Evolutionary conservation across 2,797 vertebrate genomes (phyloP), one percentile per base, ranked within the genome.

Genomic region (Periparus ater): DNA sequence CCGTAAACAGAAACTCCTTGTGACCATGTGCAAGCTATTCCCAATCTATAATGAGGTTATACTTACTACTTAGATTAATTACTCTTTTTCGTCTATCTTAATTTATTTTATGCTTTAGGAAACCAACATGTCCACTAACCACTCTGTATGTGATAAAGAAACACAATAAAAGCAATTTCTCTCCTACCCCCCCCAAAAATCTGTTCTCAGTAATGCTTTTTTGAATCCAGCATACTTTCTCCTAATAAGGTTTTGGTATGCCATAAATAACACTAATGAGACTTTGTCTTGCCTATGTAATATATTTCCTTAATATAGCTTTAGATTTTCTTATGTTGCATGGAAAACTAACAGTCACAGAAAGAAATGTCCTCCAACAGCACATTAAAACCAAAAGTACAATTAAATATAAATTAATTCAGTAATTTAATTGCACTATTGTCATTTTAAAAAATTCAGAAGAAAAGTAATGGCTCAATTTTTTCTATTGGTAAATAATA

Each of bases 231-330:
- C 97, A 98, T 99, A 99, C 98, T 98, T 97, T 96, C 96, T 97
- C 95, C 97, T 99, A 99, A 99, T 99, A 98, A 99, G 98, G 98
- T 98, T 98, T 98, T 98, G 98, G 98, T 98, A 97, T 97, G 96
- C 98, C 98, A 99, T 99, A 99, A 99, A 99, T 99, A 99, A 99
- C 98, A 96, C 97, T 98, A 98, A 99, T 98, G 98, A 98, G 98
- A 97, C 97, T 98, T 98, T 97, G 97, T 98, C 98, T 98, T 97
- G 95, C 96, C 96, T 91, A 91, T 96, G 97, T 98, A 98, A 98
- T 98, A 97, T 97, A 98, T 98, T 98, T 97, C 96, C 96, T 98
- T 98, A 98, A 98, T 98, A 98, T 55, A 98, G 97, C 97, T 97
- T 98, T 97, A 98, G 97, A 98, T 98, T 98, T 97, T 97, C 97